Evolutionary conservation across 2,113 vertebrate genomes (phyloP).

Genomic region (Lophochroa leadbeateri): DNA sequence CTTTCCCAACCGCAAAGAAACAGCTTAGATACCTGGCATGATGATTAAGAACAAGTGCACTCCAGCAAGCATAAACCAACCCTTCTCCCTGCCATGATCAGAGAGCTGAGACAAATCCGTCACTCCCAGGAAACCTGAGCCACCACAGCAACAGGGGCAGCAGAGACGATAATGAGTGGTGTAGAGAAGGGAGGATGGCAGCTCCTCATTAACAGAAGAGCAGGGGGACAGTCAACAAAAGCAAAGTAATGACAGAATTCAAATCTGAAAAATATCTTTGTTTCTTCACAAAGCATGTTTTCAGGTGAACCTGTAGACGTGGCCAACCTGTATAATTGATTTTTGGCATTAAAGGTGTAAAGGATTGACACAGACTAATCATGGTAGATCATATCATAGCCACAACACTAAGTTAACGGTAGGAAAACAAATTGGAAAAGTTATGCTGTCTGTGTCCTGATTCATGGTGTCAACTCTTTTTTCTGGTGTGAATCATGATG

Average conservation of each 20-base stretch:
- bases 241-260: neutral
- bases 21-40: neutral
- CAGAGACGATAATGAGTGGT: neutral
- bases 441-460: neutral
- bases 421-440: neutral
- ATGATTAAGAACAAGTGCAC: neutral
- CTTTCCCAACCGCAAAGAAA: neutral
- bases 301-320: neutral
- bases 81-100: neutral
- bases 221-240: neutral
- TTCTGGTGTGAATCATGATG: neutral
- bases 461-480: neutral
- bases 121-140: neutral
- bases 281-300: neutral
- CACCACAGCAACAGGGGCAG: neutral
- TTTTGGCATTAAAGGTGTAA: neutral
- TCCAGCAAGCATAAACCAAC: neutral
- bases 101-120: neutral
- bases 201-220: neutral
- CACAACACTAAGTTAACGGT: neutral
- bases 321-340: fast-evolving
- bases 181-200: neutral
- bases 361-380: neutral
- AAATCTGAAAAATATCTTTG: neutral
- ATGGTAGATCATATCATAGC: neutral